phyloP scores from a whole-genome alignment of 2,888 invertebrate species.

The Myopa testacea region DNA sequence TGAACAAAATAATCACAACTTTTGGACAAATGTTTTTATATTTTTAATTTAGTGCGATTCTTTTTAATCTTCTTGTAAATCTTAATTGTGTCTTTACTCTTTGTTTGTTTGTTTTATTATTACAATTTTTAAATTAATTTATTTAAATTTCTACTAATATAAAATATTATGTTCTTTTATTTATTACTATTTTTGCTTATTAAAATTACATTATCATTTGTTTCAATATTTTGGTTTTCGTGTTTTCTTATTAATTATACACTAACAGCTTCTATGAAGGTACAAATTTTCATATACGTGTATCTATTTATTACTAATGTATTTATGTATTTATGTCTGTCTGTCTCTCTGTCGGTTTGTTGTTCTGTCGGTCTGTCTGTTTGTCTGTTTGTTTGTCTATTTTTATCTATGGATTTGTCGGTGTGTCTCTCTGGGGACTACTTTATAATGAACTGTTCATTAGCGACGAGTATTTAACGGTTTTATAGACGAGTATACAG shows the following conservation, averaged over 20 bases:
- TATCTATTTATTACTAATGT: slow-evolving; percentile 21
- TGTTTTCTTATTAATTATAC: slow-evolving; percentile 35
- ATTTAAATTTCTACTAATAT: slow-evolving; percentile 10
- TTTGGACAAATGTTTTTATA: too few species aligned
- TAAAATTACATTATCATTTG: slow-evolving; percentile 31
- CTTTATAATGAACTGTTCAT: slow-evolving; percentile 6
- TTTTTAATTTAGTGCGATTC: too few species aligned
- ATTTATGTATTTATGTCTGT: slow-evolving; percentile 6
- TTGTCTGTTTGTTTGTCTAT: too few species aligned
- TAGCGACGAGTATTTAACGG: neutral
- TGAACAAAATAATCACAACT: too few species aligned
- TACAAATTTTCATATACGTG: slow-evolving; percentile 42
- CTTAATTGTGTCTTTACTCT: slow-evolving; percentile 44
- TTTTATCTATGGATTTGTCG: neutral
- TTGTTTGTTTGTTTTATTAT: slow-evolving; percentile 29
- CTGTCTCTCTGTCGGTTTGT: slow-evolving; percentile 3
- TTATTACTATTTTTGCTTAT: slow-evolving; percentile 43
- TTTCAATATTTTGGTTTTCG: slow-evolving; percentile 44
- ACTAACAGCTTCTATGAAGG: slow-evolving; percentile 41
- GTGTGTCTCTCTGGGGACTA: neutral
- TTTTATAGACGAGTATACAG: neutral
- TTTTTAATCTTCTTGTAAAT: slow-evolving; percentile 41
- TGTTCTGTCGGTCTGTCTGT: neutral
- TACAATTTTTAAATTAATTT: neutral
- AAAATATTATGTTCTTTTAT: slow-evolving; percentile 24